These are phyloP conservation scores for Cataglyphis albicans DNA, from an alignment of 2,888 invertebrate species.

Conservation along the genomic window DNA sequence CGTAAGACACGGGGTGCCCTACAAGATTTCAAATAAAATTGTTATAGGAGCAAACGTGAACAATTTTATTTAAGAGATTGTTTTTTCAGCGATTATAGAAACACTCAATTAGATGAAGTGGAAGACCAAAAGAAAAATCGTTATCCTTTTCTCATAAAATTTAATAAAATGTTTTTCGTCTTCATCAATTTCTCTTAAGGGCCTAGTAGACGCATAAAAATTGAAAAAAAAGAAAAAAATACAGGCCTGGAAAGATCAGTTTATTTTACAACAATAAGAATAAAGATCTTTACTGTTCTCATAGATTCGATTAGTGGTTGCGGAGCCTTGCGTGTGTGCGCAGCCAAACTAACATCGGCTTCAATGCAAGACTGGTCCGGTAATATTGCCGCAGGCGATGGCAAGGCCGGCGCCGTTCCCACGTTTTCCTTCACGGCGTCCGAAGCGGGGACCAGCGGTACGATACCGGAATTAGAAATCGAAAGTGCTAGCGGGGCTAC, in stretches of 20 bases:
- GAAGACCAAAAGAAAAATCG: neutral
- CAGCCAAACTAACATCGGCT: slow-evolving; percentile 69
- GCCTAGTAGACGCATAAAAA: neutral
- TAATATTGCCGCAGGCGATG: slow-evolving; percentile 77
- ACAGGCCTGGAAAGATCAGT: neutral
- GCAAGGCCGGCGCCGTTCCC: slow-evolving; percentile 72
- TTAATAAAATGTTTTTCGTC: neutral
- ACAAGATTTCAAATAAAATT: neutral
- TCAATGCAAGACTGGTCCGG: slow-evolving; percentile 78
- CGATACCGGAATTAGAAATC: slow-evolving; percentile 72
- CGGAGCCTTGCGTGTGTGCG: slow-evolving; percentile 8
- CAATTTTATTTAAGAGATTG: neutral
- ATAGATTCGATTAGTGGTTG: slow-evolving; percentile 29
- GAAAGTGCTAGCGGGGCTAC: slow-evolving; percentile 76
- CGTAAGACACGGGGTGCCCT: slow-evolving; percentile 58
- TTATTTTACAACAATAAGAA: neutral
- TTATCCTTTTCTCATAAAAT: neutral
- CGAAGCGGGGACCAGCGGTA: slow-evolving; percentile 74
- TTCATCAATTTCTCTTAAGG: neutral
- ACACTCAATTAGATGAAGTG: neutral
- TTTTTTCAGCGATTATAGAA: neutral
- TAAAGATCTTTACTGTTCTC: slow-evolving; percentile 35
- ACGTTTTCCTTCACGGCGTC: slow-evolving; percentile 77
- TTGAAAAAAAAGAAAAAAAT: neutral
- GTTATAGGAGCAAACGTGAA: neutral